A percentile compares a stretch with the other conserved stretches of the same genome.
Evolutionary conservation across 2,888 invertebrate genomes (phyloP).

Genomic region (Furcula furcula): DNA sequence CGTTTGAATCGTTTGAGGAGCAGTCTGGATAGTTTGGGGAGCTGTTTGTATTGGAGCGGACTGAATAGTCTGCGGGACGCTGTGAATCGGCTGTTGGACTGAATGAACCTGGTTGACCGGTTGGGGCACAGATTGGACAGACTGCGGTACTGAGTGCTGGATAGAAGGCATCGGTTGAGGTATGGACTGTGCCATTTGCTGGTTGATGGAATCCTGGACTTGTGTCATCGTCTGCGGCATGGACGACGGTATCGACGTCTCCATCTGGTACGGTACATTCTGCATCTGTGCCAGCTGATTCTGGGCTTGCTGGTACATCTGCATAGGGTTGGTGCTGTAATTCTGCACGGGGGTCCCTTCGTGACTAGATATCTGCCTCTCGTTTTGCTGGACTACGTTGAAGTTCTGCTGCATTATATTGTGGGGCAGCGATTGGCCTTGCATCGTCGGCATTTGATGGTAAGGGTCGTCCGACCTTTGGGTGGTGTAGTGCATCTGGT

Average conservation of each 20-base stretch:
- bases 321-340: slow-evolving; percentile 68
- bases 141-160: slow-evolving; percentile 29
- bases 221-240: slow-evolving; percentile 34
- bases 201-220: slow-evolving; percentile 26
- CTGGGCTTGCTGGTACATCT: slow-evolving; percentile 64
- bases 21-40: slow-evolving; percentile 21
- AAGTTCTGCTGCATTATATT: slow-evolving; percentile 66
- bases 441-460: slow-evolving; percentile 58
- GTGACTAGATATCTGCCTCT: slow-evolving; percentile 77
- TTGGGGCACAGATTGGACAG: slow-evolving; percentile 4
- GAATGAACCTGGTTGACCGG: too few species aligned
- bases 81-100: slow-evolving; percentile 20
- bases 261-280: slow-evolving; percentile 47
- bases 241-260: slow-evolving; percentile 35
- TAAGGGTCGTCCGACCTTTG: slow-evolving; percentile 64
- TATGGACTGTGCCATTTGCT: slow-evolving; percentile 38
- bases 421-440: slow-evolving; percentile 71
- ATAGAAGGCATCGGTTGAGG: slow-evolving; percentile 39
- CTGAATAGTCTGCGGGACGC: slow-evolving; percentile 22
- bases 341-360: slow-evolving; percentile 78
- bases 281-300: slow-evolving; percentile 45
- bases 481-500: slow-evolving; percentile 59
- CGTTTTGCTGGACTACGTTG: slow-evolving; percentile 63
- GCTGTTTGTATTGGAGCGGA: slow-evolving; percentile 25
- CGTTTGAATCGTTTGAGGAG: slow-evolving; percentile 26